Evolutionary conservation across 53 echinoderm and acorn worm genomes (phyloP), one percentile per base, ranked within the genome.

Genomic region (Zoroaster sp.): DNA sequence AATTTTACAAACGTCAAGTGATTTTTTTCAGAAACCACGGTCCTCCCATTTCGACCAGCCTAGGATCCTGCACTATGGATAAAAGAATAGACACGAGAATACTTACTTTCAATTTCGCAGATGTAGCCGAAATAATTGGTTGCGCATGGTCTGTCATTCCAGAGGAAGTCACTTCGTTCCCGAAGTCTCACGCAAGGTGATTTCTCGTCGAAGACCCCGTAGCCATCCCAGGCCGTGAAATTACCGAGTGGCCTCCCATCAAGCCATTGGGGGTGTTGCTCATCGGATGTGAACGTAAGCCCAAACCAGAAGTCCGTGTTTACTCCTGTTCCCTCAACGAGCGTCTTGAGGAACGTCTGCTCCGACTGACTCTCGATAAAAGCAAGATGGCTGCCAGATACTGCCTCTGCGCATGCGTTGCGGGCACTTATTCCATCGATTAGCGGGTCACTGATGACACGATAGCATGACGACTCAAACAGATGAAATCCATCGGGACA

Each of bases 391-490:
- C 70, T 70, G 20, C 35, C 71, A 1, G 35, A 9, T 1, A 36
- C 32, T 10, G 34, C 21, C 10, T 69, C 13, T 51, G 69, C 69
- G 72, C 85, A 85, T 37, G 41, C 71, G 20, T n/a, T 85, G n/a
- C 71, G 85, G 25, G 85, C 47, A 6, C 10, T 47, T 11, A n/a
- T 8, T 36, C 85, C 70, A 36, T 69, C 49, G 9, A 36, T 71
- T 3, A 20, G 32, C 28, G 85, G 35, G 47, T 85, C 85, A 3
- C 69, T 33, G 30, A 85, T 46, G 47, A 85, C 49, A 49, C 70
- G 51, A 47, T 85, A 85, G 71, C 85, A 85, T 1, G 71, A 70
- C 20, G 85, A 70, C 46, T 85, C 49, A 46, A 85, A 85, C 2
- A 15, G 21, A 21, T 47, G 7, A 51, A 85, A 85, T 3, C 71